phyloP scores from a whole-genome alignment of 2,888 invertebrate genomes.

The Cyclophora albipunctata region DNA sequence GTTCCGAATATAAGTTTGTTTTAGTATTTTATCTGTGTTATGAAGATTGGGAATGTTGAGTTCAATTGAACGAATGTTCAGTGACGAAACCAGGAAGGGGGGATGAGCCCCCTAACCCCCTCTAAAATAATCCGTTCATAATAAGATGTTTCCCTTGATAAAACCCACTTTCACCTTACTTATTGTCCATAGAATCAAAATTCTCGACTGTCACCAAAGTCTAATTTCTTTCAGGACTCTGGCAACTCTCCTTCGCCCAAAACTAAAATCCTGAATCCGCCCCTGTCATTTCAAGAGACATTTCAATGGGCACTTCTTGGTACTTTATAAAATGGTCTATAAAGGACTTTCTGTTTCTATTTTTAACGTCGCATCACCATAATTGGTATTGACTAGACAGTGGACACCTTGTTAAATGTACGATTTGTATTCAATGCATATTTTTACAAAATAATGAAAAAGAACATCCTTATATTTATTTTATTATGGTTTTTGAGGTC shows the following conservation, averaged over 20 bases:
- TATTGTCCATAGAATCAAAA: no score
- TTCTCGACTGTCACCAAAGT: no score
- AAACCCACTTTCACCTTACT: no score
- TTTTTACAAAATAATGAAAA: constrained; percentile 6
- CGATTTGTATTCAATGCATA: constrained; percentile 28
- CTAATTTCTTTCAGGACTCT: no score
- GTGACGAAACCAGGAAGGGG: constrained; percentile 6
- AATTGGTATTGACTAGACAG: constrained; percentile 26
- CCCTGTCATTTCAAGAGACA: constrained; percentile 21
- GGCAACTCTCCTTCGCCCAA: no score
- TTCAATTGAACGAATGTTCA: constrained; percentile 38
- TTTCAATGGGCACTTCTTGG: constrained; percentile 46
- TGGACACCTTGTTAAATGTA: constrained; percentile 21
- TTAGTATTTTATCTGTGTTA: constrained; percentile 23
- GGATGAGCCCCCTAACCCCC: no score
- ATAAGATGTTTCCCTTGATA: no score
- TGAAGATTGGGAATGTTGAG: constrained; percentile 31
- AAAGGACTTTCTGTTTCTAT: constrained; percentile 42
- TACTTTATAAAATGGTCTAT: constrained; percentile 33
- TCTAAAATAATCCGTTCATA: no score
- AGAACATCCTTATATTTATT: no score
- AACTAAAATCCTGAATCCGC: no score
- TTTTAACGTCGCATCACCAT: constrained; percentile 41
- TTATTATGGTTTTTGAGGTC: no score
- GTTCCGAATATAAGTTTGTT: constrained; percentile 16